Conservation (phyloP, 2,113 vertebrate genomes). For the Rhinolophus ferrumequinum region DNA sequence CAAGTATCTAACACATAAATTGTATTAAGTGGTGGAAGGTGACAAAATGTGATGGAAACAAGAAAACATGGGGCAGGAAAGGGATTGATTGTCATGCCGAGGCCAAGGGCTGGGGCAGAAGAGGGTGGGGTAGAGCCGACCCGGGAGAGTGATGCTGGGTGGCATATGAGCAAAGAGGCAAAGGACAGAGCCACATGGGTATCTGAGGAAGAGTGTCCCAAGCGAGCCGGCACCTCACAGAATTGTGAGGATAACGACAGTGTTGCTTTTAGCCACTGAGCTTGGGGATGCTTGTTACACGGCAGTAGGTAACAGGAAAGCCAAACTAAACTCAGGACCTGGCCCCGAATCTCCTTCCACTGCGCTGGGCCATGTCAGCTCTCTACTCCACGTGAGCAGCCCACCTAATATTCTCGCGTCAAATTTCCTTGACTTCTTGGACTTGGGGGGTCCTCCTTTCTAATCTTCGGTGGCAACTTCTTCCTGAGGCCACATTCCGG, state of each 20-base stretch:
- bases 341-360: not conserved
- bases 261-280: not conserved
- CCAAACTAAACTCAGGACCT: not conserved
- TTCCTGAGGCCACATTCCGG: accelerated
- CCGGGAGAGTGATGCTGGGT: accelerated
- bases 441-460: not conserved
- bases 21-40: not conserved
- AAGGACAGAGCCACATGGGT: accelerated
- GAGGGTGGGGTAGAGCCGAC: accelerated
- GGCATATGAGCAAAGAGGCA: not conserved
- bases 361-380: accelerated
- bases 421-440: not conserved
- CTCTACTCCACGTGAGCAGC: accelerated
- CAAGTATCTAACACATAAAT: too few species aligned
- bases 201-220: not conserved
- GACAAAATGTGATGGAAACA: not conserved
- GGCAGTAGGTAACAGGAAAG: not conserved
- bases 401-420: accelerated
- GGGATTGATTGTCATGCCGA: accelerated
- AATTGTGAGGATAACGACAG: too few species aligned
- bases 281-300: not conserved
- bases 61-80: not conserved
- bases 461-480: accelerated
- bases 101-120: not conserved
- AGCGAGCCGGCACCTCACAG: not conserved